Evolutionary conservation across 2,797 vertebrate species (phyloP), one percentile per base, ranked within the genome.

Genomic region (Delichon dasypus): DNA sequence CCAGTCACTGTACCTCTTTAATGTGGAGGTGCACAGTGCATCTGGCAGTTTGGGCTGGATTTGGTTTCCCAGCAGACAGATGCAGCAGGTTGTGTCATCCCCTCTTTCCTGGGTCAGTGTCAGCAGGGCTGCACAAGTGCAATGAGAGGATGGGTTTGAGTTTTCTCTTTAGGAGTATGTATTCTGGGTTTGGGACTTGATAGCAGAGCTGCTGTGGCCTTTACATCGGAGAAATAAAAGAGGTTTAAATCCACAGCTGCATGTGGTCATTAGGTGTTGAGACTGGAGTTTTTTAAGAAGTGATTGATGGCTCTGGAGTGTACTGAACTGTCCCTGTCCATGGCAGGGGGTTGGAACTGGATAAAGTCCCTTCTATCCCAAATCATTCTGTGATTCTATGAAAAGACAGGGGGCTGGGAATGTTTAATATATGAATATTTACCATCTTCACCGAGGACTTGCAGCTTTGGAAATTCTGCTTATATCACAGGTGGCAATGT

Each of bases 401-500:
- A 47, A 26, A 29, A 64, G 26, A 16, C 0, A 20, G 36, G 12
- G 25, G 11, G 3, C 13, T 45, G 48, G 27, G 32, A 40, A 25
- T 40, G 22, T n/a, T 76, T 61, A 42, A 25, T 34, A 2, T 18
- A 8, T 58, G 13, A 34, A 14, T 44, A 38, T 54, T 32, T 27
- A 7, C 9, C 11, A 11, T 32, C 44, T 76, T 80, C 62, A 74
- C 14, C 5, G 10, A 58, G 32, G 13, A 27, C 16, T 38, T 29
- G 22, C 18, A 77, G 29, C 64, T 82, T 62, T 70, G 71, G 40
- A 38, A 68, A 9, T 32, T 34, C 64, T 45, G 11, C 27, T 62
- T 22, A 0, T 19, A 9, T 53, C 5, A 0, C 15, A 3, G 4
- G 15, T 27, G 42, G 57, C 16, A 32, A 0, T 1, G 14, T 48